Conservation (phyloP, 2,113 vertebrate genomes). For the Leucopternis melanops region DNA sequence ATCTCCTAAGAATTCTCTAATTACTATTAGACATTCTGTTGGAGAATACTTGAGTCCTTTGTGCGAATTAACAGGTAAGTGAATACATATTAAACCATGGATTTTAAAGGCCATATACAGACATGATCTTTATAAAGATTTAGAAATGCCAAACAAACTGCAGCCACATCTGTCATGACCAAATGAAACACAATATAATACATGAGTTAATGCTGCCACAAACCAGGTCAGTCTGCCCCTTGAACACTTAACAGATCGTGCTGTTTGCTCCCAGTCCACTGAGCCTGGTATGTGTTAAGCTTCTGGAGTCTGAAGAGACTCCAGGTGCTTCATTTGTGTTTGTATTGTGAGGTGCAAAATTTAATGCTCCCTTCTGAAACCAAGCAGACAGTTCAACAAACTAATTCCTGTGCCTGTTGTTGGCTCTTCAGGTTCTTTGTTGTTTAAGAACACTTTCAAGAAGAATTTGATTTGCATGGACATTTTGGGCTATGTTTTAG, state of each 20-base stretch:
- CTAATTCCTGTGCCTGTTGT: neutral
- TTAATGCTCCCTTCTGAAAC: neutral
- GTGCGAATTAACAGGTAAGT: neutral
- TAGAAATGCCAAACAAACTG: neutral
- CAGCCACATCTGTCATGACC: neutral
- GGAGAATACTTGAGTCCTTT: neutral
- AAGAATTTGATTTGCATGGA: neutral
- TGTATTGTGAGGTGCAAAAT: neutral
- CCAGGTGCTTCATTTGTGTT: neutral
- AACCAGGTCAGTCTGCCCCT: constrained; percentile 13
- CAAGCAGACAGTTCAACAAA: neutral
- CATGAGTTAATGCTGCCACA: neutral
- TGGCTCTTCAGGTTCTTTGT: neutral
- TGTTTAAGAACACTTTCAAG: neutral
- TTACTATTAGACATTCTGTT: neutral
- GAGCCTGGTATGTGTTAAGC: neutral
- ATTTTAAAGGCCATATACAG: neutral
- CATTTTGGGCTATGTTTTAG: neutral
- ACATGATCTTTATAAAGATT: neutral
- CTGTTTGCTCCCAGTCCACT: neutral
- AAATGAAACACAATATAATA: neutral
- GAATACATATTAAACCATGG: neutral
- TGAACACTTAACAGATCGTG: neutral
- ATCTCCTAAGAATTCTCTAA: neutral
- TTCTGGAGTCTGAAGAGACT: neutral